phyloP scores from a whole-genome alignment of 2,113 vertebrate species.

The Asarcornis scutulata region DNA sequence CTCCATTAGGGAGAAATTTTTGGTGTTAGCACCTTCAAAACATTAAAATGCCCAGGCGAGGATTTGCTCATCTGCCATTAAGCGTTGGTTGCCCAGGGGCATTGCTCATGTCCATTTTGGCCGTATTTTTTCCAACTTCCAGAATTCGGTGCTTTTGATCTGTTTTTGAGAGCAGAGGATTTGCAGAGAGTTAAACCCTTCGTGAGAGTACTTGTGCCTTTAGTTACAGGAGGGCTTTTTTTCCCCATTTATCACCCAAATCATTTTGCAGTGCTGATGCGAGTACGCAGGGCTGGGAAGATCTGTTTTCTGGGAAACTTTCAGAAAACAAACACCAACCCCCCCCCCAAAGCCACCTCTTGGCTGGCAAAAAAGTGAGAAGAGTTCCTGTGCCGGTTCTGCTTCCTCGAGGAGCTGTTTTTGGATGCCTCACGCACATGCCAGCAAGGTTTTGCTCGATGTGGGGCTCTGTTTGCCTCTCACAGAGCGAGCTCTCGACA shows the following conservation, averaged over 20 bases:
- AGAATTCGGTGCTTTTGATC: background rate
- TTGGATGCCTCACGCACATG: fast-evolving
- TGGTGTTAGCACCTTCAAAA: background rate
- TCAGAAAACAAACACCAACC: background rate
- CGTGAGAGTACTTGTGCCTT: background rate
- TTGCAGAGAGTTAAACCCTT: background rate
- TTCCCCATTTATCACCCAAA: background rate
- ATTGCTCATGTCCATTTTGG: background rate
- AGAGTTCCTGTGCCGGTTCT: background rate
- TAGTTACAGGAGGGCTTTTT: background rate
- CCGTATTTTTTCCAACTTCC: background rate
- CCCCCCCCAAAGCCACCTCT: background rate
- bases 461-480: background rate
- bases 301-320: background rate
- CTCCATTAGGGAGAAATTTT: background rate
- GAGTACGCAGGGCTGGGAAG: background rate
- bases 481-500: background rate
- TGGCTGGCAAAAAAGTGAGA: background rate
- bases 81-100: background rate
- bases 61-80: background rate
- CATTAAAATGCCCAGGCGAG: background rate
- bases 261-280: background rate
- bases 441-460: background rate
- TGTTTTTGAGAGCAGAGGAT: background rate
- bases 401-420: background rate